These are phyloP conservation scores for Isurus oxyrinchus DNA, from an alignment of 2,113 vertebrate species.

Conservation along the genomic window DNA sequence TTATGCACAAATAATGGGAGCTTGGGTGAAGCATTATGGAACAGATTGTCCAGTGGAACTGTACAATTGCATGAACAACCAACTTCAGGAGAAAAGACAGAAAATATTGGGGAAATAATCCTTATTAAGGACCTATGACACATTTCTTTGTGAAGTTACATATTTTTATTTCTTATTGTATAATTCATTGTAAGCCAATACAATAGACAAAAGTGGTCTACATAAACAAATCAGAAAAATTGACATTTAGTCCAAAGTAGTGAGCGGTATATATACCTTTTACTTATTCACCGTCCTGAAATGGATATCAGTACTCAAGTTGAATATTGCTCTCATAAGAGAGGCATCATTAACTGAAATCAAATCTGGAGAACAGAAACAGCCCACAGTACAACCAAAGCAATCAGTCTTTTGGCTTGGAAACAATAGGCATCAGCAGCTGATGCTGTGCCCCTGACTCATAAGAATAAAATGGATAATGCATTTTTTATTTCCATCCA, in stretches of 20 bases:
- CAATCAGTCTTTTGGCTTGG: slow-evolving; percentile 11
- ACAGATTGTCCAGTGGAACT: background rate
- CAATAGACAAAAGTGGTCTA: background rate
- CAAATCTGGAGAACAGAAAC: background rate
- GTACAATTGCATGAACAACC: background rate
- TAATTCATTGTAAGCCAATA: background rate
- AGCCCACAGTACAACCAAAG: background rate
- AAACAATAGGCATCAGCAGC: background rate
- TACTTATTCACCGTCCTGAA: background rate
- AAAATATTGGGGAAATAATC: background rate
- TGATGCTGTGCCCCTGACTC: background rate
- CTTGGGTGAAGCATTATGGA: background rate
- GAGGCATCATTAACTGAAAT: slow-evolving; percentile 1
- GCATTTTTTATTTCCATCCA: background rate
- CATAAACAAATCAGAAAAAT: background rate
- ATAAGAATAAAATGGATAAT: background rate
- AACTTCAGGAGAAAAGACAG: background rate
- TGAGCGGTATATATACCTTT: background rate
- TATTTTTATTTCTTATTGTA: background rate
- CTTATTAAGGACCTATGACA: background rate
- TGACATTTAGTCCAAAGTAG: background rate
- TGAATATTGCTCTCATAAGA: background rate
- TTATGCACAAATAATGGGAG: background rate
- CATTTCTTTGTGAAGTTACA: background rate
- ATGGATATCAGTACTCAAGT: background rate